Base-by-base conservation (phyloP, 2,888 invertebrate genomes). In the Lamellibrachia satsuma region DNA sequence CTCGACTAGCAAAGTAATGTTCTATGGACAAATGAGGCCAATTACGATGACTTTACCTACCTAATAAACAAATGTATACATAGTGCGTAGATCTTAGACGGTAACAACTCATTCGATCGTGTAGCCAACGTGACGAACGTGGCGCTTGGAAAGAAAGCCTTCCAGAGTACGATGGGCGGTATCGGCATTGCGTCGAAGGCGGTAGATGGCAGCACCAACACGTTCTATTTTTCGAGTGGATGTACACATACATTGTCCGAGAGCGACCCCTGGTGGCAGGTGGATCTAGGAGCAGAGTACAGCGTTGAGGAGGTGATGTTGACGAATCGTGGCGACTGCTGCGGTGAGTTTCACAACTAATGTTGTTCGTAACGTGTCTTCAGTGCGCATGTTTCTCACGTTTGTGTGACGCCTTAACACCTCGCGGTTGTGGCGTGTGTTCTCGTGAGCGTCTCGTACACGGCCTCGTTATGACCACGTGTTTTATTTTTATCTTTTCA, bases 151-250 rank as follows among this genome's bases (percentile, higher is more conserved):
- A 75, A 75, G 2, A 75, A 75, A 75, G n/a, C 4, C 22, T 75
- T 75, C 22, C 75, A 75, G 75, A 75, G 75, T n/a, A 22, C 75
- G 75, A 75, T 22, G 15, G 0, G 1, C 22, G 22, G 75, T 75
- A 75, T 11, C 75, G 75, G 75, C 75, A 75, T 0, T 75, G 75
- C 75, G n/a, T 11, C 75, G n/a, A 75, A 75, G 22, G 75, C 75
- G 75, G 75, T 75, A 75, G 75, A 75, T 75, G 75, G 75, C 75
- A 75, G 22, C 75, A 75, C 75, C 75, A 75, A 75, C 75, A 75
- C 75, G 15, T 75, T 75, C 75, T 75, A 22, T n/a, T 75, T 75
- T 92, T 92, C 90, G 90, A 52, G 2, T 92, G 92, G 92, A 92
- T 91, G 51, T 90, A 91, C 51, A 6, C 91, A 91, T 52, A 91